These are phyloP conservation scores for Notodonta ziczac DNA, from an alignment of 2,888 invertebrate genomes.

Conservation along the genomic window DNA sequence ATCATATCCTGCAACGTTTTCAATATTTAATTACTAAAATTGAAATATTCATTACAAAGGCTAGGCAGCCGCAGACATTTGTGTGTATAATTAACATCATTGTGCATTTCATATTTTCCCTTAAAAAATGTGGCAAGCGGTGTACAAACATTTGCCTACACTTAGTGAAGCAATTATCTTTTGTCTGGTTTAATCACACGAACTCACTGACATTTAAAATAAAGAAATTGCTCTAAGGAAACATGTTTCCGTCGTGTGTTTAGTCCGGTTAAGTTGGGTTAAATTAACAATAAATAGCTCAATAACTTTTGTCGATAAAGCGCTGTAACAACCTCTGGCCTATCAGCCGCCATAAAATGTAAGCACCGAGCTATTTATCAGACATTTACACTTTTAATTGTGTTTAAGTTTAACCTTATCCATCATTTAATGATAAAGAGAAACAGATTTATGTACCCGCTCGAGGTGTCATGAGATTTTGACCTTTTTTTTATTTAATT, in stretches of 20 bases:
- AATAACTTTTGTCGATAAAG: slow-evolving; percentile 43
- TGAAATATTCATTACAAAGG: neutral
- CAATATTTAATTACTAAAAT: neutral
- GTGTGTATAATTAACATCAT: slow-evolving; percentile 28
- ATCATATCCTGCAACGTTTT: no score
- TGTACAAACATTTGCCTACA: slow-evolving; percentile 18
- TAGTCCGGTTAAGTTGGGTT: slow-evolving; percentile 37
- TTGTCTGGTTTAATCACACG: slow-evolving; percentile 33
- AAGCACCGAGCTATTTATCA: slow-evolving; percentile 37
- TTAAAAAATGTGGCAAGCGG: slow-evolving; percentile 29
- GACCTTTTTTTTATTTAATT: neutral
- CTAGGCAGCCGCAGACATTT: slow-evolving; percentile 20
- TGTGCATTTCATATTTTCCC: slow-evolving; percentile 30
- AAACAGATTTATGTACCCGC: neutral
- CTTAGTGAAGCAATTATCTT: slow-evolving; percentile 35
- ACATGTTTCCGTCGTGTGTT: slow-evolving; percentile 29
- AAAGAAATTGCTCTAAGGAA: slow-evolving; percentile 8
- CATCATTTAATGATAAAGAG: slow-evolving; percentile 36
- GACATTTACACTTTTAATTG: slow-evolving; percentile 44
- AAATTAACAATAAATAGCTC: slow-evolving; percentile 47
- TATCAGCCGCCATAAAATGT: slow-evolving; percentile 40
- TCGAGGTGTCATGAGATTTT: neutral
- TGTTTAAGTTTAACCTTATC: slow-evolving; percentile 42
- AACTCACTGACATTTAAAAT: slow-evolving; percentile 4
- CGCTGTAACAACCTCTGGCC: slow-evolving; percentile 25